phyloP scores from a whole-genome alignment of 2,797 vertebrate species.

The Melanotaenia pygmaea region DNA sequence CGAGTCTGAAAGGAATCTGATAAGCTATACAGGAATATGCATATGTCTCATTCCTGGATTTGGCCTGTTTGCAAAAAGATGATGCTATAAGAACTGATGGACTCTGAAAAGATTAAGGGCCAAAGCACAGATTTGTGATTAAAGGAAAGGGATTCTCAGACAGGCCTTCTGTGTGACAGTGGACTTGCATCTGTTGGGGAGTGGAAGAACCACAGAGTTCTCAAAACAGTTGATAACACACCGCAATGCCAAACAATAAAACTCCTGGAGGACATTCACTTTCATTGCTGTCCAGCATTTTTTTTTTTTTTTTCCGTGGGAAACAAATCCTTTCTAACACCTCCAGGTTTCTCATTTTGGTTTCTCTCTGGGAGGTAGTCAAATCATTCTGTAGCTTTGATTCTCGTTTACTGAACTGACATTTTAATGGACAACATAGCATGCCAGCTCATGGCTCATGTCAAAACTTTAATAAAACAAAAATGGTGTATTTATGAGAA shows the following conservation, averaged over 20 bases:
- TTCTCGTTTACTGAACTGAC: constrained; percentile 25
- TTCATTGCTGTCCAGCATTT: constrained; percentile 44
- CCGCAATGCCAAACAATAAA: constrained; percentile 53
- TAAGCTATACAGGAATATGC: constrained; percentile 6
- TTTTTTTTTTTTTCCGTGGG: constrained; percentile 28
- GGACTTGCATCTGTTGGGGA: constrained; percentile 59
- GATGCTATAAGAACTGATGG: constrained; percentile 31
- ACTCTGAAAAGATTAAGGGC: constrained; percentile 20
- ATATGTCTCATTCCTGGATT: neutral
- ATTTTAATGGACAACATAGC: constrained; percentile 35
- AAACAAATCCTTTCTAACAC: constrained; percentile 41
- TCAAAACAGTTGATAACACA: constrained; percentile 69
- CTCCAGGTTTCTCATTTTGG: constrained; percentile 29
- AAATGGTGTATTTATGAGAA: constrained; percentile 2
- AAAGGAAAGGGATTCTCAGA: constrained; percentile 35
- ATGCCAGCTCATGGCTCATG: neutral
- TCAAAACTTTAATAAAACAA: constrained; percentile 14
- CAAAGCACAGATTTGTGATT: constrained; percentile 9
- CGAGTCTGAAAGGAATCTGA: constrained; percentile 7
- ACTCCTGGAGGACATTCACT: constrained; percentile 32
- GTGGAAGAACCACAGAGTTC: constrained; percentile 53
- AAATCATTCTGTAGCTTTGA: constrained; percentile 44
- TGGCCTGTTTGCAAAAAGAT: neutral
- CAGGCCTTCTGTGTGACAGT: constrained; percentile 1
- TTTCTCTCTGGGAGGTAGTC: constrained; percentile 53